A percentile compares a stretch with the other conserved stretches of the same genome.
Evolutionary conservation across 2,113 vertebrate species (phyloP).

Genomic region (Heliornis fulica): DNA sequence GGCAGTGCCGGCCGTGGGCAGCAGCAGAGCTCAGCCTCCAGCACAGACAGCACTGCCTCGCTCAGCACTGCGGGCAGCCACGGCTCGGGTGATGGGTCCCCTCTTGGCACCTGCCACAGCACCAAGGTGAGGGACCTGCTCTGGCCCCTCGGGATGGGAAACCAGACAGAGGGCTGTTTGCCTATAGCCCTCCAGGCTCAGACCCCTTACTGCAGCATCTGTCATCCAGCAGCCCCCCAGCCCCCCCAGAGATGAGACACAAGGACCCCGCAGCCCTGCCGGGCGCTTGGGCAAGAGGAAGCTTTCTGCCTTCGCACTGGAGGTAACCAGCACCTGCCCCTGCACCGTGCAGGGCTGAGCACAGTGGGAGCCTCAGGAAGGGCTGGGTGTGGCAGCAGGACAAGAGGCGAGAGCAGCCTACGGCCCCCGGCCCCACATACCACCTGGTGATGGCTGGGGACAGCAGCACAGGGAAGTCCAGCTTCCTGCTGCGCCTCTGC

Average conservation of each 20-base stretch:
- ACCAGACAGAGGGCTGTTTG: not conserved
- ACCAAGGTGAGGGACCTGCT: not conserved
- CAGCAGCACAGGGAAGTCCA: constrained; percentile 74
- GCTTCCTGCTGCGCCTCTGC: constrained; percentile 75
- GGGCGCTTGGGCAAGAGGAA: constrained; percentile 38
- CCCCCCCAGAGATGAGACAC: not conserved
- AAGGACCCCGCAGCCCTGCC: not conserved
- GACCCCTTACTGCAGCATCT: accelerated
- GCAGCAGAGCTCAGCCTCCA: constrained; percentile 11
- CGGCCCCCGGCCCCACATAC: constrained; percentile 48
- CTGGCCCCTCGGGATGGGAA: no score
- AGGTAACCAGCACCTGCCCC: constrained; percentile 38
- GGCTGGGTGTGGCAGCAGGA: not conserved
- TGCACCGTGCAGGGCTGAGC: not conserved
- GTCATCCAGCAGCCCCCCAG: not conserved
- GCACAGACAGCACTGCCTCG: not conserved
- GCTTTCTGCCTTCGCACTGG: constrained; percentile 68
- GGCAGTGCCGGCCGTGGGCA: accelerated
- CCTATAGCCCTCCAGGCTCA: not conserved
- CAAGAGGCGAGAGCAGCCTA: not conserved
- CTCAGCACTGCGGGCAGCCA: constrained; percentile 61
- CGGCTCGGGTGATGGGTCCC: constrained; percentile 26
- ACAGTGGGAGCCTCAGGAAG: no score
- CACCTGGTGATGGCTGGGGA: constrained; percentile 75
- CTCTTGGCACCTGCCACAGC: accelerated